Conservation (phyloP, 1,140 invertebrate species). For the Drosophila nebulosa region DNA sequence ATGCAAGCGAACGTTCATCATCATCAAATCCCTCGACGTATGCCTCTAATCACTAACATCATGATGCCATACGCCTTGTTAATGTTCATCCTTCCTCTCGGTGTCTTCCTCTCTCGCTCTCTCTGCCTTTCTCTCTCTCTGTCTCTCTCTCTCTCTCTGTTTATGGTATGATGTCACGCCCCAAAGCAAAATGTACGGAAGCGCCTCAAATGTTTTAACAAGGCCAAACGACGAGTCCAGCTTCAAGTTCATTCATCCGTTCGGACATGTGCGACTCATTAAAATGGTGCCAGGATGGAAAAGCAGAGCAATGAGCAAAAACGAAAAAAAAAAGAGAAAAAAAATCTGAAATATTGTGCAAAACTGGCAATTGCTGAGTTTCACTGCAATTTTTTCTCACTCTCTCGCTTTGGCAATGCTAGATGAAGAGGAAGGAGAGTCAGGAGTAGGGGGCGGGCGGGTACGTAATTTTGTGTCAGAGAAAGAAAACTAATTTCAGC, state of each 20-base stretch:
- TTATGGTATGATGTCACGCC: not conserved
- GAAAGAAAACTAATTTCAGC: slow-evolving; percentile 78
- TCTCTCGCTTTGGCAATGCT: not conserved
- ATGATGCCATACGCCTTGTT: slow-evolving; percentile 58
- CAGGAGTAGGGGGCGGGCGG: not conserved
- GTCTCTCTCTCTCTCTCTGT: not conserved
- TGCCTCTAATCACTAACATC: slow-evolving; percentile 60
- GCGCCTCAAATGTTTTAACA: slow-evolving; percentile 40
- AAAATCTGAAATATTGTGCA: slow-evolving; percentile 28
- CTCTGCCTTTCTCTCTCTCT: not conserved
- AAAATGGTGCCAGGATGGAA: slow-evolving; percentile 42
- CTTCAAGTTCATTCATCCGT: slow-evolving; percentile 14
- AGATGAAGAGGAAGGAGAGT: not conserved
- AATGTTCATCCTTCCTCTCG: slow-evolving; percentile 21
- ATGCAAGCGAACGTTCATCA: not conserved
- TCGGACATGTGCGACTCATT: slow-evolving; percentile 70
- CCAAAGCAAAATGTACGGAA: slow-evolving; percentile 4
- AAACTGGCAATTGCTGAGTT: slow-evolving; percentile 32
- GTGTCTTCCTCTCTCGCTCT: not conserved
- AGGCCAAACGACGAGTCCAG: slow-evolving; percentile 31
- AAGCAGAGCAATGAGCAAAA: not conserved
- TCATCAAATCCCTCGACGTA: slow-evolving; percentile 44
- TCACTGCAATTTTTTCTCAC: not conserved
- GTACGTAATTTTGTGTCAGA: slow-evolving; percentile 52
- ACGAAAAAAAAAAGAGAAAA: slow-evolving; percentile 6